Percentiles rank a stretch among this genome's conserved stretches.
These are phyloP conservation scores for Oscheius onirici DNA, from an alignment of 2,888 invertebrate genomes.

Conservation along the genomic window DNA sequence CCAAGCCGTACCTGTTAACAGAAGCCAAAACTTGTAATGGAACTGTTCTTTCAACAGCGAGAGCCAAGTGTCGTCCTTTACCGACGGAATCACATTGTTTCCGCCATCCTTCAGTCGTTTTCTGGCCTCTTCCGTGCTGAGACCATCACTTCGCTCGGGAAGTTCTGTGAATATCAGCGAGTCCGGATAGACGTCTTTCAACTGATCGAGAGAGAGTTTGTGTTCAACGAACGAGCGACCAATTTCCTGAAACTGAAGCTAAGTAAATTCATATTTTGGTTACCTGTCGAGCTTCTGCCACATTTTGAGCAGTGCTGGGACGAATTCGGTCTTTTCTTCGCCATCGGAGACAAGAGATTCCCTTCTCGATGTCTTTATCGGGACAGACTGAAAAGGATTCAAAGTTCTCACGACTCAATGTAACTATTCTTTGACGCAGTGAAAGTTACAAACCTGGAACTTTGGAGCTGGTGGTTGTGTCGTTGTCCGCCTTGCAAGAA, in stretches of 20 bases:
- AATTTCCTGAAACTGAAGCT: constrained; percentile 32
- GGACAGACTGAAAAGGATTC: constrained; percentile 10
- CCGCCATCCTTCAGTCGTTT: constrained; percentile 68
- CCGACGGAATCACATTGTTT: constrained; percentile 58
- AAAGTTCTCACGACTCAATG: neutral
- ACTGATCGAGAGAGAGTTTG: constrained; percentile 57
- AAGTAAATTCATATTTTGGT: neutral
- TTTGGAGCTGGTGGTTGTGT: constrained; percentile 22
- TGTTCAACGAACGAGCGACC: constrained; percentile 66
- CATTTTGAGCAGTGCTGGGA: neutral
- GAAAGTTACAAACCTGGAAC: neutral
- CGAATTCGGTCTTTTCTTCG: constrained; percentile 11
- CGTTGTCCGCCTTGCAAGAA: constrained; percentile 10
- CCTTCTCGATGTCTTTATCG: constrained; percentile 7
- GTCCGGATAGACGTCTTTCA: constrained; percentile 65
- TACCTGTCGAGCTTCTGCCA: constrained; percentile 6
- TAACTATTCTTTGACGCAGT: neutral
- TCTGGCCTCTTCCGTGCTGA: constrained; percentile 64
- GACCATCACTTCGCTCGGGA: constrained; percentile 66
- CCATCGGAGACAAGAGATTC: constrained; percentile 8
- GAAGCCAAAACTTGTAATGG: constrained; percentile 70
- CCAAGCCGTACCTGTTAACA: constrained; percentile 55
- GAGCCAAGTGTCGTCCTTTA: constrained; percentile 53
- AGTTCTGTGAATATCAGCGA: constrained; percentile 61
- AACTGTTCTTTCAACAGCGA: constrained; percentile 64